Base-by-base conservation (phyloP, 2,797 vertebrate genomes). In the Eleutherodactylus coqui region DNA sequence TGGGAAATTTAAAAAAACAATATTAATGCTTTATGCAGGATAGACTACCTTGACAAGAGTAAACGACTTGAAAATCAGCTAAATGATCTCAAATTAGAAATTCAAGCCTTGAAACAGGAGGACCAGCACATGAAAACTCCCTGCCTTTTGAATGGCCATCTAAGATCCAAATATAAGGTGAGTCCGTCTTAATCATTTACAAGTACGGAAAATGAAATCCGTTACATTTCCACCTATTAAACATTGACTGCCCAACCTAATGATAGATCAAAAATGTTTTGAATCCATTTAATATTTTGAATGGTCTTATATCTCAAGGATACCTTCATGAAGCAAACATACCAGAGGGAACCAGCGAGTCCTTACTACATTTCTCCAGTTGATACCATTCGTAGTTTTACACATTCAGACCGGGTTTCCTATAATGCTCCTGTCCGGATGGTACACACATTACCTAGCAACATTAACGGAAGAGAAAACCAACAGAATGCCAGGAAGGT, bases 11-110 rank as follows among this genome's bases (percentile, higher is more conserved):
- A 5, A 43, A 11, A 5, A 19, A 41, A 21, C 19, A 4, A 43
- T 45, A 27, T 45, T 45, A 13, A 47, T 84, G 45, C 21, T 89
- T 4, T 6, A 55, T 88, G 4, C 88, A 98, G 96, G 88, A 89
- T 98, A 77, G 97, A 98, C 89, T 98, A 98, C 92, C 95, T 98
- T 91, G 97, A 98, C 91, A 98, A 97, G 91, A 98, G 97, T 90
- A 96, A 96, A 90, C 95, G 96, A 90, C 95, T 98, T 0, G 97
- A 98, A 93, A 96, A 97, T 89, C 96, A 97, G 79, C 92, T 97
- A 90, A 97, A 97, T 90, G 96, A 97, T 75, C 95, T 98, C 47
- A 98, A 98, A 89, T 93, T 95, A 0, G 96, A 97, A 93, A 97
- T 98, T 2, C 95, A 96, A 72, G 95, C 96, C 84, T 90, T 98